phyloP scores from a whole-genome alignment of 2,888 invertebrate genomes.

The Omphaloscelis lunosa region DNA sequence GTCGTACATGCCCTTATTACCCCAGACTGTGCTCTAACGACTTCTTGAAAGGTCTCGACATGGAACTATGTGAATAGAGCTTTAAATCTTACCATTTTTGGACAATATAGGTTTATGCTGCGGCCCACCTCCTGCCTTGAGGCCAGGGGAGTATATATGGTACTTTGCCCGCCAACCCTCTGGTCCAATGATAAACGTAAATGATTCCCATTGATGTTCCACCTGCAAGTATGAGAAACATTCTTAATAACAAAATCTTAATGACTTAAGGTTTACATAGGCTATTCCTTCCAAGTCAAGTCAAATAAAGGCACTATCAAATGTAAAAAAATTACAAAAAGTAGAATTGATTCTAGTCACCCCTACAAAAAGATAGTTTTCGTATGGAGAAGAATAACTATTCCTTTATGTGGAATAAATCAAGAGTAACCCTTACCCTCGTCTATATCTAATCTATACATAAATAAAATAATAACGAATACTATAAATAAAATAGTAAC shows the following conservation, averaged over 20 bases:
- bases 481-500: neutral
- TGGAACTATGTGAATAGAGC: neutral
- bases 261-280: neutral
- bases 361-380: too few species aligned
- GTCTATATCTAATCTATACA: neutral
- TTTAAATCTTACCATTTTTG: slow-evolving; percentile 77
- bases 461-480: too few species aligned
- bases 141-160: slow-evolving; percentile 85
- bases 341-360: too few species aligned
- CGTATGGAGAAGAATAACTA: too few species aligned
- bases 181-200: slow-evolving; percentile 72
- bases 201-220: slow-evolving; percentile 87
- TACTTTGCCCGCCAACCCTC: slow-evolving; percentile 85
- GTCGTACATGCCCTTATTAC: neutral
- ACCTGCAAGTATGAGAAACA: slow-evolving; percentile 67
- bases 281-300: neutral
- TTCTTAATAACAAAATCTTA: neutral
- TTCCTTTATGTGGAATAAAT: neutral
- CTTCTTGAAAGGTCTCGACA: neutral
- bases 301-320: too few species aligned
- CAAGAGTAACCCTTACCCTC: neutral
- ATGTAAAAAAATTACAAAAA: too few species aligned
- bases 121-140: slow-evolving; percentile 82
- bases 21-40: neutral
- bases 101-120: slow-evolving; percentile 83